Conservation (phyloP, 2,113 vertebrate species). For the Otus sunia region DNA sequence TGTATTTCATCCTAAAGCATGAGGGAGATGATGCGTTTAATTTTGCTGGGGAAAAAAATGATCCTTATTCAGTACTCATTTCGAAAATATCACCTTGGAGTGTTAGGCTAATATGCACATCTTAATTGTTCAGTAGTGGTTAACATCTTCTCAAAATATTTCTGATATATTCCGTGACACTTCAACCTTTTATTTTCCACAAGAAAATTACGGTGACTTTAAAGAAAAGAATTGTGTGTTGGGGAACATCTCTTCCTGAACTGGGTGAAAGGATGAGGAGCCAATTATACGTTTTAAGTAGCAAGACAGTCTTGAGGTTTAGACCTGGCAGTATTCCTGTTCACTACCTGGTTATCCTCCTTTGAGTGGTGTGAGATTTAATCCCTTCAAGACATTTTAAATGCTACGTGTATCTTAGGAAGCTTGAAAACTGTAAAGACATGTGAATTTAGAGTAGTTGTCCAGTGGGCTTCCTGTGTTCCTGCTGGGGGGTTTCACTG, state of each 20-base stretch:
- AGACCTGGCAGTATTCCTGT: not conserved
- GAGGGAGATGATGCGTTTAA: not conserved
- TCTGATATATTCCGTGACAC: accelerated
- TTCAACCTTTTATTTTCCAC: not conserved
- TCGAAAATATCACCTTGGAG: not conserved
- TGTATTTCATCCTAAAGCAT: not conserved
- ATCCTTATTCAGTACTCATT: not conserved
- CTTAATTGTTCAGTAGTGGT: not conserved
- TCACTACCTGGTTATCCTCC: not conserved
- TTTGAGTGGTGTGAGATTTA: not conserved
- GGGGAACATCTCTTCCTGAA: not conserved
- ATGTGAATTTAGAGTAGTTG: not conserved
- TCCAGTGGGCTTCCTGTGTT: accelerated
- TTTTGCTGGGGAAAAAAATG: not conserved
- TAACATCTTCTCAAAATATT: not conserved
- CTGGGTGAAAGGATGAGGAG: not conserved
- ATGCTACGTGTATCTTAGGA: accelerated
- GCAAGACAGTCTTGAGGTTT: not conserved
- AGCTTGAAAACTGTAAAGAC: not conserved
- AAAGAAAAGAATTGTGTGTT: not conserved
- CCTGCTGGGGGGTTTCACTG: not conserved
- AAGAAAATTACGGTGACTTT: not conserved
- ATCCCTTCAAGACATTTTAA: not conserved
- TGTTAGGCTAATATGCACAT: not conserved
- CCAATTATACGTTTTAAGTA: not conserved